Base-by-base conservation (phyloP, 2,888 invertebrate genomes). In the Calameuta pallipes region DNA sequence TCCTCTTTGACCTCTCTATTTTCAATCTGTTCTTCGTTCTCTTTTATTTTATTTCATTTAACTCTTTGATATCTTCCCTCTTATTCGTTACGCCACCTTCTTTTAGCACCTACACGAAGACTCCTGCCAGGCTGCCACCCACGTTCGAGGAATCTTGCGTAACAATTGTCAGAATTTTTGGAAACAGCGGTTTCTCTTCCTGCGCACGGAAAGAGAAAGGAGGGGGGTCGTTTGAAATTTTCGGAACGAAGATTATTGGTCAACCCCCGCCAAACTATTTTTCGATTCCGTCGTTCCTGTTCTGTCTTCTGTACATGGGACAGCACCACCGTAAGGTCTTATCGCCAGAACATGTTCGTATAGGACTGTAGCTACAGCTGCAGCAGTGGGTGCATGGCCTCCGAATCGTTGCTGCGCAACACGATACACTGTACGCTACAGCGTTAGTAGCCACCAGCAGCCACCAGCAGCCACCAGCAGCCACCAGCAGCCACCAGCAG, bases 341-440 rank as follows among this genome's bases (percentile, higher is more conserved):
- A 37, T 37, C 3, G 37, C 1, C 13, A 75, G 75, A 75, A 73
- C 78, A 36, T 36, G 35, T 11, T 36, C 35, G 35, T 36, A 36
- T 2, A 36, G 35, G 35, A 36, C 35, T 11, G 35, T 33, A 1
- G 11, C 11, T 11, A 36, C 11, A 3, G 35, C 35, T 36, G 3
- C 35, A 36, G 35, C 35, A 11, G 11, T 36, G 11, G 78, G 80
- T 69, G 74, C 68, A 76, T 37, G 35, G 75, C 74, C 70, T 74
- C 75, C 70, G 75, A 77, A 78, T 78, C 76, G 74, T 41, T 78
- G 75, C 77, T 70, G 79, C 80, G 78, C 76, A 80, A 77, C 23
- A 11, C 23, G 30, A 69, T 23, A 11, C 30, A 23, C 23, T n/a
- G 30, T 4, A 4, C 31, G 68, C 71, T 31, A 11, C 78, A 36